Percentiles rank a stretch among this genome's conserved stretches.
These are phyloP conservation scores for Tapirus terrestris DNA, from an alignment of 2,113 vertebrate species.

Conservation along the genomic window DNA sequence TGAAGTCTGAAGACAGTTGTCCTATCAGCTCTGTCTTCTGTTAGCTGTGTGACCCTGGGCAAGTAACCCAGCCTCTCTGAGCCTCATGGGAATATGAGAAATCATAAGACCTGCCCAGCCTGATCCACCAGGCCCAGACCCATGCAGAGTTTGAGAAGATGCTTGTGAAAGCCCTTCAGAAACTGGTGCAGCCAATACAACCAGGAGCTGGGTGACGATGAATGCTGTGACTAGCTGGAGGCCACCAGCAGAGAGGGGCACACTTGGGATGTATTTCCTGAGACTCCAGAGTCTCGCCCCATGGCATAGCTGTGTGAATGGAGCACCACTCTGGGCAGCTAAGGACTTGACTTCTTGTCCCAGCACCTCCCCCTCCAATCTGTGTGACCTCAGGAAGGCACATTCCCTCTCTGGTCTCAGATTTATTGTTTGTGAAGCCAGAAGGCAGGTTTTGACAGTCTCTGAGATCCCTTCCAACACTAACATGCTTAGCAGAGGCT, in stretches of 20 bases:
- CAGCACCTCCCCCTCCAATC: no score
- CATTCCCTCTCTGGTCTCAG: neutral
- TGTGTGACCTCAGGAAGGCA: neutral
- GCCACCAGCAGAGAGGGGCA: neutral
- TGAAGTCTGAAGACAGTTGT: neutral
- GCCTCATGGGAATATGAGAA: neutral
- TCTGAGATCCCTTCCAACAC: neutral
- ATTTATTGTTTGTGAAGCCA: neutral
- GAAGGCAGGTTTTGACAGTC: neutral
- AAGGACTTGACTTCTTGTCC: no score
- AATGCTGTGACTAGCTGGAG: neutral
- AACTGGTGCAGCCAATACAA: fast-evolving
- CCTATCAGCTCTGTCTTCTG: neutral
- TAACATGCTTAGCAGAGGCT: neutral
- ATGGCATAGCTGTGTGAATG: neutral
- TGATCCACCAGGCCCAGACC: neutral
- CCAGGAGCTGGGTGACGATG: neutral
- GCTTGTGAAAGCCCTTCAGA: neutral
- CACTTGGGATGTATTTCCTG: neutral
- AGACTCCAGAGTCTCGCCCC: neutral
- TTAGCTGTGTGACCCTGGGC: neutral
- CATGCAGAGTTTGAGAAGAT: neutral
- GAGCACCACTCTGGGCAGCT: fast-evolving
- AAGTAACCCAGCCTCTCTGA: slow-evolving; percentile 25
- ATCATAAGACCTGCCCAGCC: neutral